phyloP scores from a whole-genome alignment of 2,113 vertebrate species.

The Trematocara marginatum region DNA sequence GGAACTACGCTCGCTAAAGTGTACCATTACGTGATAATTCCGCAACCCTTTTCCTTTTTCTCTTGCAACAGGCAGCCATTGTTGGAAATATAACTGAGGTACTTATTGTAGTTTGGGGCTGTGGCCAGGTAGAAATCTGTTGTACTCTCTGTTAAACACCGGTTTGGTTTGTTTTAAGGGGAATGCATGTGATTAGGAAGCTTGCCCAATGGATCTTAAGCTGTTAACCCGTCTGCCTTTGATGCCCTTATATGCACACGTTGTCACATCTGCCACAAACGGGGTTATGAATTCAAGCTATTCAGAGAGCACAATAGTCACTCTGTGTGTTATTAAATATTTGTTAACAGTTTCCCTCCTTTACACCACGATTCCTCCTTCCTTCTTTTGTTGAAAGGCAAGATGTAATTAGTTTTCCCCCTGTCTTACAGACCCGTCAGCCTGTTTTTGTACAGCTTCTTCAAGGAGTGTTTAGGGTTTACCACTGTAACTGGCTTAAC shows the following conservation, averaged over 20 bases:
- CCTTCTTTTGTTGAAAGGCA: neutral
- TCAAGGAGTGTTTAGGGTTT: conserved; percentile 94
- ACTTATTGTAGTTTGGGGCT: conserved; percentile 58
- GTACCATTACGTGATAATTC: conserved; percentile 11
- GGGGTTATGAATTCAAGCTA: neutral
- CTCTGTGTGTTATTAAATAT: neutral
- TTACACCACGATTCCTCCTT: neutral
- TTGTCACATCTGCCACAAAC: neutral
- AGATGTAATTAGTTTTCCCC: neutral
- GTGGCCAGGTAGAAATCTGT: conserved; percentile 38
- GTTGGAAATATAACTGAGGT: conserved; percentile 79
- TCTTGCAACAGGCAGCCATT: conserved; percentile 73
- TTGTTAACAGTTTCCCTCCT: neutral
- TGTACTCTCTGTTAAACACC: neutral
- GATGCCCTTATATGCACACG: neutral
- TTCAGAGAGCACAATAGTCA: neutral
- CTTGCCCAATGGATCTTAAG: neutral
- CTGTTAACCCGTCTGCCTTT: neutral
- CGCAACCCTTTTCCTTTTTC: conserved; percentile 41
- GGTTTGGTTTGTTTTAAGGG: conserved; percentile 11
- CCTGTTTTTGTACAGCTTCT: conserved; percentile 95
- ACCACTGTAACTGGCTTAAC: conserved; percentile 93
- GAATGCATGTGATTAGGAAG: neutral
- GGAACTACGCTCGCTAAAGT: neutral
- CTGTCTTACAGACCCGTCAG: conserved; percentile 85